Base-by-base conservation (phyloP, 1,140 invertebrate species). In the Drosophila simulans region DNA sequence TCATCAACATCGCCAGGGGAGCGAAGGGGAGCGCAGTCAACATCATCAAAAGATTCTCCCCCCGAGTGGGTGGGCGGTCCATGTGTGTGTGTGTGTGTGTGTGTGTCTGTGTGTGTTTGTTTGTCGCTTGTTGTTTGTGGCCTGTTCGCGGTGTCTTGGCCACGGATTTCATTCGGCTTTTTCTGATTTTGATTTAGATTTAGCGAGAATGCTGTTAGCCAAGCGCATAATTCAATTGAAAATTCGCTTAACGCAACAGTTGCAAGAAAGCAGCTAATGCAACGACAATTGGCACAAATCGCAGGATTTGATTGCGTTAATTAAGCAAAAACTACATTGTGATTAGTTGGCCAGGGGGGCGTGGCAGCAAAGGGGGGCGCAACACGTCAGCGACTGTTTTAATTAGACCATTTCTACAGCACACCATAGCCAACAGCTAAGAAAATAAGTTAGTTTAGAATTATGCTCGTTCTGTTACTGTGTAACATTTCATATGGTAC, bases 151-250 rank as follows among this genome's bases (percentile, higher is more conserved):
- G 42, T 69, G 66, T 69, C 49, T 48, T 37, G 64, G 25, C 49
- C 40, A 55, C 27, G 46, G 65, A 52, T 65, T 70, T 15, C 7
- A 31, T 31, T 37, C 12, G 13, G 8, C 12, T 39, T 3, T 2
- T 3, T 43, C 20, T 27, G 0, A n/a, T 25, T 48, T 10, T 65
- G 64, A 68, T 68, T 68, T 65, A 68, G 81, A 86, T 86, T 88
- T 83, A 88, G 80, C 79, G 83, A 84, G 88, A 89, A 88, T 89
- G 80, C 59, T 80, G 55, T 74, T 83, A 84, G 84, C 79, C 83
- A 82, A 84, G 83, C 83, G 84, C 84, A 73, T 88, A 88, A 88
- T 88, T 86, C 78, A 86, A 86, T 86, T 86, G 85, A 66, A 78
- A 71, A 83, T 74, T 64, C 42, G 84, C 64, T 81, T 80, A 66